Conservation (phyloP, 2,797 vertebrate species). For the Coendou prehensilis region DNA sequence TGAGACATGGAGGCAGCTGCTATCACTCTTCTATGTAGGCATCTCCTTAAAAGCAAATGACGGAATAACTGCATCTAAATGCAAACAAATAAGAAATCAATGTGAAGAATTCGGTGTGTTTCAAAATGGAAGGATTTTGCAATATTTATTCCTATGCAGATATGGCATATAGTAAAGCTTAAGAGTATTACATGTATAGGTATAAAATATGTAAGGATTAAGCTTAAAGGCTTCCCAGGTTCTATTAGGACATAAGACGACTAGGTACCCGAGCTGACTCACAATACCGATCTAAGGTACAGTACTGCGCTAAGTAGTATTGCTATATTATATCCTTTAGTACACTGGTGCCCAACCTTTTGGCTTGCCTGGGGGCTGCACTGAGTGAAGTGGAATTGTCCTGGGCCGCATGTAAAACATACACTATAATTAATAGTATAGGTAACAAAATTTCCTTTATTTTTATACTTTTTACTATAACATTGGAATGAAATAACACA, state of each 20-base stretch:
- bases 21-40: conserved; percentile 87
- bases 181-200: not conserved
- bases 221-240: not conserved
- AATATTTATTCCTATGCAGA: not conserved
- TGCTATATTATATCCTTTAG: not conserved
- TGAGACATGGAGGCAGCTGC: conserved; percentile 85
- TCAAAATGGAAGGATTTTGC: conserved; percentile 1
- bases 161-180: not conserved
- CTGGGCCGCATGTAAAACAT: not conserved
- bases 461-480: not conserved
- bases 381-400: not conserved
- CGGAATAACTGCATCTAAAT: conserved; percentile 87
- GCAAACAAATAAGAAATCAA: conserved; percentile 81
- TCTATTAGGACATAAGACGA: not conserved
- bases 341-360: not conserved
- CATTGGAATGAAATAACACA: not conserved
- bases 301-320: not conserved
- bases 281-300: not conserved
- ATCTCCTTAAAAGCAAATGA: conserved; percentile 91
- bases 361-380: not conserved
- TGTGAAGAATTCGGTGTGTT: not conserved
- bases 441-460: not conserved
- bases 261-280: not conserved
- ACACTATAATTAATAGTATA: not conserved
- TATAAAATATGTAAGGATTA: not conserved